Evolutionary conservation across 92 coral and sea anemone genomes (phyloP).

Genomic region (Epizoanthus ramosus): DNA sequence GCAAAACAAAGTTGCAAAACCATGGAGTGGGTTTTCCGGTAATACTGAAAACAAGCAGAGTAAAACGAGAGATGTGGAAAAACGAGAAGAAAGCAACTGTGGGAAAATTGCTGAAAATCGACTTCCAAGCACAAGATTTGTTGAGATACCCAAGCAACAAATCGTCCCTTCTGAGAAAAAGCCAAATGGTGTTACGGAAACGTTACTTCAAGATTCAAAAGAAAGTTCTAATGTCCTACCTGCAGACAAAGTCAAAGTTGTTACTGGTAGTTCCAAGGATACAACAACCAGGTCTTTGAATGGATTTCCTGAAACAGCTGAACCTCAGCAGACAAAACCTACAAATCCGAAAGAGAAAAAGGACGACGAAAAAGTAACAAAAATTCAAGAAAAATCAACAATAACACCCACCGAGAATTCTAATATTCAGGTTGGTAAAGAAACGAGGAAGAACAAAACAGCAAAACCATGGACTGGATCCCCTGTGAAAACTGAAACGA

Average conservation of each 20-base stretch:
- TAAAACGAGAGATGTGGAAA: no score
- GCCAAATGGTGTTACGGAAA: no score
- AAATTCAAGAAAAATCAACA: constrained; percentile 3
- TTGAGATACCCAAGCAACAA: no score
- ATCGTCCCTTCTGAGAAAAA: no score
- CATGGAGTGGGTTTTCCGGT: constrained; percentile 8
- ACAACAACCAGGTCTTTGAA: neutral
- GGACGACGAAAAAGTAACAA: neutral
- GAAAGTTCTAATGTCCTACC: no score
- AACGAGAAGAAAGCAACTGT: no score
- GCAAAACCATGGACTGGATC: neutral
- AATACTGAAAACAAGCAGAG: constrained; percentile 1
- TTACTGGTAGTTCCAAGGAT: neutral
- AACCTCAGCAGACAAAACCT: neutral
- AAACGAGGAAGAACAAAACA: neutral
- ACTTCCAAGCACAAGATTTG: neutral
- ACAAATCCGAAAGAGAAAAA: neutral
- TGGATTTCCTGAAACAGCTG: neutral
- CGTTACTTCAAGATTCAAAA: no score
- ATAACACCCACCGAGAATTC: constrained; percentile 1
- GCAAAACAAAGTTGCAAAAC: constrained; percentile 24
- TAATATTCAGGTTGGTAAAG: neutral
- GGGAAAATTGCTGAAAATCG: neutral
- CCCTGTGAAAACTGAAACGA: neutral
- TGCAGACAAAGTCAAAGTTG: no score